These are phyloP conservation scores for Nebria brevicollis DNA, from an alignment of 2,888 invertebrate species.

Conservation along the genomic window DNA sequence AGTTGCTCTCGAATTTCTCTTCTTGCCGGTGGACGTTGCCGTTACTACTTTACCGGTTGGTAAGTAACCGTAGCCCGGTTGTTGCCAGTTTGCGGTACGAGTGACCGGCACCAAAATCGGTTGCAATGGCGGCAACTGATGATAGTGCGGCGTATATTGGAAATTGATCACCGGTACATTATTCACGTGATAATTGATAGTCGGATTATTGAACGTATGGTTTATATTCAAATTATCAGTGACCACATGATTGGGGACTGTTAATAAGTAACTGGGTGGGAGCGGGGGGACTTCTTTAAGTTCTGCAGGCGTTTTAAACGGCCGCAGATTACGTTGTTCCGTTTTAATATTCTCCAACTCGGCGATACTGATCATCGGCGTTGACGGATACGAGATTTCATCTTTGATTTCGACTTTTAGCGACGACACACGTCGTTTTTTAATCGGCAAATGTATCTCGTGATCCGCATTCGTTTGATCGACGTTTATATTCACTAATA, in stretches of 20 bases:
- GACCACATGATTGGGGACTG: constrained; percentile 51
- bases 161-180: constrained; percentile 43
- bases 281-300: constrained; percentile 59
- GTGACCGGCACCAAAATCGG: constrained; percentile 27
- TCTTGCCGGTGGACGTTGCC: constrained; percentile 15
- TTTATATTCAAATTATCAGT: constrained; percentile 57
- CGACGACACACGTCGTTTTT: constrained; percentile 40
- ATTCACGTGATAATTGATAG: constrained; percentile 56
- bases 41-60: constrained; percentile 25
- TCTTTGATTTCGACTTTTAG: constrained; percentile 39
- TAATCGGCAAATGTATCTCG: constrained; percentile 44
- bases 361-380: constrained; percentile 60
- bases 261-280: constrained; percentile 48
- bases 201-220: constrained; percentile 58
- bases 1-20: constrained; percentile 34
- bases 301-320: constrained; percentile 60
- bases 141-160: constrained; percentile 26
- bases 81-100: not conserved
- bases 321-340: constrained; percentile 48
- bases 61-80: constrained; percentile 30
- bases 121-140: constrained; percentile 2
- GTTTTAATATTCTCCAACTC: constrained; percentile 57
- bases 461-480: constrained; percentile 30
- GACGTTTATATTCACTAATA: constrained; percentile 39
- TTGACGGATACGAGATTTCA: constrained; percentile 60